A percentile compares a stretch with the other conserved stretches of the same genome.
phyloP scores from a whole-genome alignment of 2,888 invertebrate species.

The Drosophila bunnanda region DNA sequence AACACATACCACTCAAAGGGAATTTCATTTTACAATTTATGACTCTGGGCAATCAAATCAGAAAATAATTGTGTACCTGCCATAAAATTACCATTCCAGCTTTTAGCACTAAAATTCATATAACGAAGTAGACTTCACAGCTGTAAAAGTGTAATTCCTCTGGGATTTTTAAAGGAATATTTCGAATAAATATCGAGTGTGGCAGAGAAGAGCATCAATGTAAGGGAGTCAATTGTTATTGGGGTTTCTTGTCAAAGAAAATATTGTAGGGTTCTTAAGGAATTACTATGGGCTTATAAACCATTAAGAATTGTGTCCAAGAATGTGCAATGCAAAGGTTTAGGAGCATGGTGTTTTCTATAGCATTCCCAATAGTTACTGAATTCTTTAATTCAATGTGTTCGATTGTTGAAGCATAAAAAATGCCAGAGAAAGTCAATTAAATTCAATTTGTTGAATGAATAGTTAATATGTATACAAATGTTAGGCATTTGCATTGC shows the following conservation, averaged over 20 bases:
- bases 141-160: neutral
- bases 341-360: too few species aligned
- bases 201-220: neutral
- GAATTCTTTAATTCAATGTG: neutral
- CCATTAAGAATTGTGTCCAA: too few species aligned
- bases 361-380: neutral
- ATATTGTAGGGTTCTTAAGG: neutral
- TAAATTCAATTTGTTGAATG: too few species aligned
- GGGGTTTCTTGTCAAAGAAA: neutral
- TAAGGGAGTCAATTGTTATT: neutral
- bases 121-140: neutral
- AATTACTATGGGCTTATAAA: too few species aligned
- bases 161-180: neutral
- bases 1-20: slow-evolving; percentile 1
- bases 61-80: slow-evolving; percentile 10
- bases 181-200: neutral
- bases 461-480: too few species aligned
- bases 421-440: too few species aligned
- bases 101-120: neutral
- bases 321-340: too few species aligned
- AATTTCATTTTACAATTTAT: slow-evolving; percentile 12
- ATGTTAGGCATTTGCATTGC: too few species aligned
- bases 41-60: slow-evolving; percentile 14
- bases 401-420: too few species aligned
- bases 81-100: slow-evolving; percentile 14